These are phyloP conservation scores for Pseudorhombus dupliciocellatus DNA, from an alignment of 2,113 vertebrate species.

Conservation along the genomic window DNA sequence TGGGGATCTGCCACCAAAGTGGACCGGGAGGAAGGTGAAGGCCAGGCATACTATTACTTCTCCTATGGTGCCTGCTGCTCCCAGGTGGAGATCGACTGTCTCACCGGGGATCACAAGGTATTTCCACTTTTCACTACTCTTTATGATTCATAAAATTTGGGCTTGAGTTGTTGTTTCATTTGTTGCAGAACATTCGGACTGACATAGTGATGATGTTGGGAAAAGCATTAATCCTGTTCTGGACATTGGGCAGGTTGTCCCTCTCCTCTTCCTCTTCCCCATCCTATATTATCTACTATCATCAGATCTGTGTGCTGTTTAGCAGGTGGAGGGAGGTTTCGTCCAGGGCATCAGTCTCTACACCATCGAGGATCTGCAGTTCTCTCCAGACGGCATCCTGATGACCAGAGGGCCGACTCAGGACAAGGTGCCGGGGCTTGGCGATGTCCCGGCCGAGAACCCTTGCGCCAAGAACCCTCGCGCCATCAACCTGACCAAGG, in stretches of 20 bases:
- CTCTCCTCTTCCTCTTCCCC: neutral
- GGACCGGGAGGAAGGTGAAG: constrained; percentile 30
- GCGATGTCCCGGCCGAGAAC: constrained; percentile 21
- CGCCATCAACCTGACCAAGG: constrained; percentile 22
- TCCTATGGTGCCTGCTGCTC: constrained; percentile 20
- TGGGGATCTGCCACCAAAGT: constrained; percentile 16
- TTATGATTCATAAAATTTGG: no score
- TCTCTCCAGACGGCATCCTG: constrained; percentile 7
- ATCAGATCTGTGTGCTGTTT: neutral
- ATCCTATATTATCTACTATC: neutral
- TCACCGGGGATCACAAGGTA: constrained; percentile 33
- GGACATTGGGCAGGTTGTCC: constrained; percentile 25
- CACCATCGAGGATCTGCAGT: constrained; percentile 30
- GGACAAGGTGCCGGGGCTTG: constrained; percentile 15
- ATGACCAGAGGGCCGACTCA: constrained; percentile 17
- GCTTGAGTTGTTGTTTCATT: neutral
- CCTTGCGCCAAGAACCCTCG: neutral
- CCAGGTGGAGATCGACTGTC: constrained; percentile 33
- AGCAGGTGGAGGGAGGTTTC: constrained; percentile 23
- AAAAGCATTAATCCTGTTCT: constrained; percentile 25
- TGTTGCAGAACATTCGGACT: constrained; percentile 20
- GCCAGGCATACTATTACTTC: constrained; percentile 20
- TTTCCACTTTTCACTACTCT: neutral
- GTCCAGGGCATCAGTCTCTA: constrained; percentile 20
- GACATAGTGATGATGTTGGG: constrained; percentile 27